Percentiles rank a stretch among this genome's conserved stretches.
phyloP scores from a whole-genome alignment of 2,888 invertebrate genomes.

The Nudaria mundana region DNA sequence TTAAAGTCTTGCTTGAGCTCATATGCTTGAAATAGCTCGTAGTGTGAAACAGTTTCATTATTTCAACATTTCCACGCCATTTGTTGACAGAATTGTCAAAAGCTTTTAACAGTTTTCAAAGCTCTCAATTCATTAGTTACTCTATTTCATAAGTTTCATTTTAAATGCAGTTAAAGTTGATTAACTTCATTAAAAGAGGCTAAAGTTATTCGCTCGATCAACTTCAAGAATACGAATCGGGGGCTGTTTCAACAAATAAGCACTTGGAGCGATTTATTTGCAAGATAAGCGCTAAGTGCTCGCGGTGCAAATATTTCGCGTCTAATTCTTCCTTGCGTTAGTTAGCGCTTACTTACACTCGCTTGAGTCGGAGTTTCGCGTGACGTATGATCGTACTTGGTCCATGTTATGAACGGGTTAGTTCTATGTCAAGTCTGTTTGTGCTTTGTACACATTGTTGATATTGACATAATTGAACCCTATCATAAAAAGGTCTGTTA shows the following conservation, averaged over 20 bases:
- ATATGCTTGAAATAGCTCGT: too few species aligned
- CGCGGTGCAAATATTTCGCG: conserved; percentile 64
- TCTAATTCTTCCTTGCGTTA: conserved; percentile 64
- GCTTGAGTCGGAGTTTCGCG: conserved; percentile 35
- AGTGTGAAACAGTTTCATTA: too few species aligned
- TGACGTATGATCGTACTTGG: conserved; percentile 27
- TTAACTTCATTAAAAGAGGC: conserved; percentile 10
- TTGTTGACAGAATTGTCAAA: too few species aligned
- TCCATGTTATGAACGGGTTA: conserved; percentile 8
- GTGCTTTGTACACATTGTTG: too few species aligned
- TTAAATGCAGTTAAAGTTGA: background rate
- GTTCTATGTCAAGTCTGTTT: too few species aligned
- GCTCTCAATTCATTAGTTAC: background rate
- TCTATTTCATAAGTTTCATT: background rate
- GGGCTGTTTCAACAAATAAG: conserved; percentile 45
- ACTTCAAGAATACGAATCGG: conserved; percentile 39
- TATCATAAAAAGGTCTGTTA: too few species aligned
- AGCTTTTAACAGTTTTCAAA: background rate
- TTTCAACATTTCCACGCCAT: too few species aligned
- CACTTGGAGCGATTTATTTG: conserved; percentile 48
- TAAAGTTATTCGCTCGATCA: conserved; percentile 34
- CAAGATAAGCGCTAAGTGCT: conserved; percentile 63
- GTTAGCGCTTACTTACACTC: conserved; percentile 62
- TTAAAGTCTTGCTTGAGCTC: too few species aligned
- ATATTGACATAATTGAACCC: too few species aligned